Evolutionary conservation across 2,113 vertebrate species (phyloP).

Genomic region (Notothenia rossii): DNA sequence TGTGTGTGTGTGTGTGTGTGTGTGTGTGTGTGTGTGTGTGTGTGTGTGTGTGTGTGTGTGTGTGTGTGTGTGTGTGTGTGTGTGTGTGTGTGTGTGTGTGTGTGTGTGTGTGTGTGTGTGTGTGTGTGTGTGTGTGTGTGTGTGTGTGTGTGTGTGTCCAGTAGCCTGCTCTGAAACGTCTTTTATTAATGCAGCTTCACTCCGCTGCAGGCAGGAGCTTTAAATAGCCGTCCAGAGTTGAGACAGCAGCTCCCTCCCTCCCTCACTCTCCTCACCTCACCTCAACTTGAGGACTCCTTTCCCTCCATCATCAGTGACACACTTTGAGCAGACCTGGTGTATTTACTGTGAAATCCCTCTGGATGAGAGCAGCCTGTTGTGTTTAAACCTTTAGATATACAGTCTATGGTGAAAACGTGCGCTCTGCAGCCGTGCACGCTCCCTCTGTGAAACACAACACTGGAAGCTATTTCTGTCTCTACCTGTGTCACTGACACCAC

Average conservation of each 20-base stretch:
- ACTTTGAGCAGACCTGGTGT: constrained; percentile 3
- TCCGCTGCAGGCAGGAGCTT: constrained; percentile 69
- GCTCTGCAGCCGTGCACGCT: constrained; percentile 18
- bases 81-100: too few species aligned
- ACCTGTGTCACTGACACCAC: constrained; percentile 36
- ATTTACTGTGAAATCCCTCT: constrained; percentile 29
- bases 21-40: too few species aligned
- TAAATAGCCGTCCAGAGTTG: constrained; percentile 68
- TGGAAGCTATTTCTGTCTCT: constrained; percentile 47
- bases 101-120: too few species aligned
- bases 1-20: too few species aligned
- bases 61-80: too few species aligned
- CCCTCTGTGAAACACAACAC: constrained; percentile 38
- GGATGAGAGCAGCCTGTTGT: constrained; percentile 8
- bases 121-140: too few species aligned
- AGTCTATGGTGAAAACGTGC: neutral
- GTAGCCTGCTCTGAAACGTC: constrained; percentile 62
- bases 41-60: fast-evolving
- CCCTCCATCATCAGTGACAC: constrained; percentile 10
- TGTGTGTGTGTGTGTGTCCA: constrained; percentile 6
- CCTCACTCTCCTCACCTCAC: constrained; percentile 30
- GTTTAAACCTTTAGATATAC: constrained; percentile 1
- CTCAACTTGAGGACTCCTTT: constrained; percentile 21
- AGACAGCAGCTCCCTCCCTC: constrained; percentile 49
- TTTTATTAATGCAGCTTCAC: constrained; percentile 68